Base-by-base conservation (phyloP, 2,797 vertebrate genomes). In the Cuculus canorus region DNA sequence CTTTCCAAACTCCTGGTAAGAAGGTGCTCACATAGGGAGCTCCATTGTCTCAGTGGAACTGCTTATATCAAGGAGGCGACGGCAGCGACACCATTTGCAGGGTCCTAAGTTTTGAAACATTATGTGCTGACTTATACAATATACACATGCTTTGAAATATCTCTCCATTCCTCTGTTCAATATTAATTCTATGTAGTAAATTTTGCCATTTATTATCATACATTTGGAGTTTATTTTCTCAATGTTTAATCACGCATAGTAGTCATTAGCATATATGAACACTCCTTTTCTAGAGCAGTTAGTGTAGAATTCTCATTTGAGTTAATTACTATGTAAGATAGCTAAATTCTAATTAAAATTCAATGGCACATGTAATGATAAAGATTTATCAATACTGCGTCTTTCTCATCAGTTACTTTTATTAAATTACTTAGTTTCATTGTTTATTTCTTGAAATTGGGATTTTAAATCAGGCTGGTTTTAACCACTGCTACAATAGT, bases 341-440 rank as follows among this genome's bases (percentile, higher is more conserved):
- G 88, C 93, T 92, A 92, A 95, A 96, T 82, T 95, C 91, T 95
- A 97, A 97, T 97, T 97, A 97, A 96, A 96, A 97, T 96, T 96
- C 94, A 96, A 87, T 85, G 90, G 92, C 90, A 96, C 90, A 92
- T 90, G 81, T 94, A 95, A 93, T 95, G 95, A 96, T 96, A 97
- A 96, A 93, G 88, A 95, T 85, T 94, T 95, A 95, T 96, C 94
- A 96, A 92, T 95, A 92, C 18, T 61, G 30, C 68, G 83, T 82
- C 92, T 93, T 92, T 92, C 84, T 92, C 92, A 90, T 88, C 86
- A 71, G 91, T 76, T 94, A 91, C 47, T 91, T 84, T 90, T 82
- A 96, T 95, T 92, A 91, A 92, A 95, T 94, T 92, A 86, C 84
- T 90, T 52, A 43, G 33, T 50, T 80, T 94, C 78, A 43, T 71